These are phyloP conservation scores for Eudasyphora cyanicolor DNA, from an alignment of 2,888 invertebrate genomes.

Conservation along the genomic window DNA sequence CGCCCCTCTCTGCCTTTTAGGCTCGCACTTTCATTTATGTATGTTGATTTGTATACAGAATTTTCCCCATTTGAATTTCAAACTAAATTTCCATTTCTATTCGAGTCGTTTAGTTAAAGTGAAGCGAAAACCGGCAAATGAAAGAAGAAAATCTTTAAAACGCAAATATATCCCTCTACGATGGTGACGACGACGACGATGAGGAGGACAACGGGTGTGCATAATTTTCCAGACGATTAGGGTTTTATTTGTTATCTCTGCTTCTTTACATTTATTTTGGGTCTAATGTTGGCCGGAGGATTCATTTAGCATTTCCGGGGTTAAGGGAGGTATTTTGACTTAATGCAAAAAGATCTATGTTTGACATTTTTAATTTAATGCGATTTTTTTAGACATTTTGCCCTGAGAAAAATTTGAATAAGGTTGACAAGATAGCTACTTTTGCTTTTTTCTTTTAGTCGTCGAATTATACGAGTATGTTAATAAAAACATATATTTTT, in stretches of 20 bases:
- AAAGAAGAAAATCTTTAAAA: not conserved
- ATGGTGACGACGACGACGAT: too few relatives aligned
- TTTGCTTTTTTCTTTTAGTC: too few relatives aligned
- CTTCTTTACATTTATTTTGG: not conserved
- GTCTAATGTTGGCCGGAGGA: not conserved
- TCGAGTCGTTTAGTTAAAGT: not conserved
- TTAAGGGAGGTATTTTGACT: too few relatives aligned
- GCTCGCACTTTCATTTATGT: not conserved
- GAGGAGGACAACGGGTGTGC: too few relatives aligned
- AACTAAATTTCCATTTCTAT: not conserved
- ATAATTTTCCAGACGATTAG: not conserved
- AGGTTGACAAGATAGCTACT: too few relatives aligned
- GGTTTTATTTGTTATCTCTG: not conserved
- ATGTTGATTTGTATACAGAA: not conserved
- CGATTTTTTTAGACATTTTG: too few relatives aligned
- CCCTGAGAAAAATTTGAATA: too few relatives aligned
- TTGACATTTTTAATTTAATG: too few relatives aligned
- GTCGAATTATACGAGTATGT: too few relatives aligned
- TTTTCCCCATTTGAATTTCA: slow-evolving; percentile 15
- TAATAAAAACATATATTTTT: too few relatives aligned
- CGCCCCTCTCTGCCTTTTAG: not conserved
- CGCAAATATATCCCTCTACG: not conserved
- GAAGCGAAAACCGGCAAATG: not conserved
- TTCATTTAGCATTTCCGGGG: not conserved
- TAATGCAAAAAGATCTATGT: too few relatives aligned